Evolutionary conservation across 2,888 invertebrate genomes (phyloP), one percentile per base, ranked within the genome.

Genomic region (Dioctria rufipes): DNA sequence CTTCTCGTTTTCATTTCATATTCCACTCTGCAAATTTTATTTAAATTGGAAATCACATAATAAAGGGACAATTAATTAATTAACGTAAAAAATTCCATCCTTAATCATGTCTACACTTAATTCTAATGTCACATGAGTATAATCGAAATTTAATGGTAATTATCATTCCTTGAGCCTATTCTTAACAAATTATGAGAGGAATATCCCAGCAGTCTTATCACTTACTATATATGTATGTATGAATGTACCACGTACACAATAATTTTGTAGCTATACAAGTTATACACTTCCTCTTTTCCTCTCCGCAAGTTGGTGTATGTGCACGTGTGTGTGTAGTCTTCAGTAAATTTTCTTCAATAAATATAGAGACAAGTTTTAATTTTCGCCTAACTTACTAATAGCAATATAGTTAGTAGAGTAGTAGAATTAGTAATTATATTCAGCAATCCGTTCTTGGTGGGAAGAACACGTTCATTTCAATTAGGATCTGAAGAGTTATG

Each of bases 381-480:
- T 25, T 25, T 25, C 25, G 25, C 1, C 25, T 25, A 25, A 25
- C 25, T 25, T 25, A 25, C 25, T 25, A 25, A 25, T 25, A 25
- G 25, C 25, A 25, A 25, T 25, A 25, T 25, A 25, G 25, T 25
- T 25, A 25, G 25, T 25, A 25, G 25, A 25, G 25, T 25, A 25
- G 1, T 25, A 25, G 1, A 25, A 25, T 25, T 25, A 25, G 25
- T 25, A 25, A 25, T 25, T 25, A 25, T 25, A 11, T 13, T 67
- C 39, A 67, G 25, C 67, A 79, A 43, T 37, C 9, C 9, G 4
- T 60, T 25, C 49, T 51, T 65, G 78, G 69, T 25, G 88, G 87
- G 83, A 91, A 92, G 86, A 95, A 93, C 2, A 95, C 90, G 83
- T 95, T 94, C 87, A 94, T 91, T 88, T 97, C 97, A 78, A 95